Evolutionary conservation across 2,888 invertebrate genomes (phyloP).

Genomic region (Schizotus pectinicornis): DNA sequence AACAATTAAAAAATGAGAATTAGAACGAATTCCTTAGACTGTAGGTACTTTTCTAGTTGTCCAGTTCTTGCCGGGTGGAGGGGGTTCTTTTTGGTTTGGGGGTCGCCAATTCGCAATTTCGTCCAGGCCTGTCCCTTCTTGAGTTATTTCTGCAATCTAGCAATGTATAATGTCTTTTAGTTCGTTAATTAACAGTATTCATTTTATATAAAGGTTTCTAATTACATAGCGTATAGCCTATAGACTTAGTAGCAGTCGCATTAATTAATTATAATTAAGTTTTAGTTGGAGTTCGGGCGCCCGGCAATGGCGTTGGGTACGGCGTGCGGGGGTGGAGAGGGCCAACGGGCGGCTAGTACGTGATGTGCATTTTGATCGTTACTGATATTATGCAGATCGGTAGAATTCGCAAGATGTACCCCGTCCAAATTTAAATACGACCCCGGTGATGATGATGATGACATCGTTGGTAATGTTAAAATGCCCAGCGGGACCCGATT

Average conservation of each 20-base stretch:
- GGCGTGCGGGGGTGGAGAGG: constrained; percentile 62
- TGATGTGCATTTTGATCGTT: constrained; percentile 58
- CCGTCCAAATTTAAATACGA: neutral
- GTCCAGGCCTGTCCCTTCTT: constrained; percentile 50
- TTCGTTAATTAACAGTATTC: constrained; percentile 67
- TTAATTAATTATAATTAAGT: constrained; percentile 80
- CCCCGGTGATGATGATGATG: neutral
- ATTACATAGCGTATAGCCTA: constrained; percentile 64
- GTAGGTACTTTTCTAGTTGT: no score
- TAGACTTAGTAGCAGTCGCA: constrained; percentile 57
- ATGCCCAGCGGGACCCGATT: neutral
- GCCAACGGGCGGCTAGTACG: constrained; percentile 39
- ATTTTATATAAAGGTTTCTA: constrained; percentile 68
- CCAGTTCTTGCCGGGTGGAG: no score
- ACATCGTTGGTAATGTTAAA: constrained; percentile 2
- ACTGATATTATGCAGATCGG: constrained; percentile 56
- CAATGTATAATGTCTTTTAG: constrained; percentile 64
- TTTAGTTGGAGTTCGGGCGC: constrained; percentile 67
- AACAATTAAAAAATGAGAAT: no score
- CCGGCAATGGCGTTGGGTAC: constrained; percentile 53
- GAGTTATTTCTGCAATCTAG: constrained; percentile 57
- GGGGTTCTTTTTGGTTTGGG: no score
- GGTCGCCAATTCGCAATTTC: no score
- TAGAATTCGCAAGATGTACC: constrained; percentile 24
- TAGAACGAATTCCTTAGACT: no score